These are phyloP conservation scores for Zapus hudsonius DNA, from an alignment of 2,113 vertebrate genomes.

Conservation along the genomic window DNA sequence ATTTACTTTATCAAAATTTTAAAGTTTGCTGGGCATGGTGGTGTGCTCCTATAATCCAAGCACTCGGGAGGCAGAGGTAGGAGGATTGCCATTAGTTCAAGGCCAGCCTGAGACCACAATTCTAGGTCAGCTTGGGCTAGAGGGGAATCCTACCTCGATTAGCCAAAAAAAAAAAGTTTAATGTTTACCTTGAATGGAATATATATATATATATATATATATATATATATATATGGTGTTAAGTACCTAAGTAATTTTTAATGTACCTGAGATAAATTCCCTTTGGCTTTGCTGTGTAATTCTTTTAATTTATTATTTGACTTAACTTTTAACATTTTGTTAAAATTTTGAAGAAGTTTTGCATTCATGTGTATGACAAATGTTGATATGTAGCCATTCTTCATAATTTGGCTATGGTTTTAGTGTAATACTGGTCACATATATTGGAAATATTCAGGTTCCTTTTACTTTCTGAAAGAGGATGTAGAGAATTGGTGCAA, in stretches of 20 bases:
- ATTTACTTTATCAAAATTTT: background rate
- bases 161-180: too few relatives aligned
- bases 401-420: background rate
- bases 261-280: background rate
- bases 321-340: background rate
- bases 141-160: too few relatives aligned
- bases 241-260: too few relatives aligned
- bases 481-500: slow-evolving; percentile 4
- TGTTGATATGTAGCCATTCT: background rate
- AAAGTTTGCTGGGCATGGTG: too few relatives aligned
- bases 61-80: too few relatives aligned
- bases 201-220: too few relatives aligned
- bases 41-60: too few relatives aligned
- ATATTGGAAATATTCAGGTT: background rate
- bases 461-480: background rate
- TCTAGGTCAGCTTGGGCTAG: too few relatives aligned
- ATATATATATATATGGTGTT: too few relatives aligned
- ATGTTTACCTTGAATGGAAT: too few relatives aligned
- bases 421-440: background rate
- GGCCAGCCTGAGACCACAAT: too few relatives aligned
- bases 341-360: background rate
- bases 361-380: background rate
- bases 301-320: background rate
- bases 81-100: too few relatives aligned
- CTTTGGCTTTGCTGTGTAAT: background rate